A percentile compares a stretch with the other conserved stretches of the same genome.
Conservation (phyloP, 2,113 vertebrate species). For the Potamarius usumacintae region DNA sequence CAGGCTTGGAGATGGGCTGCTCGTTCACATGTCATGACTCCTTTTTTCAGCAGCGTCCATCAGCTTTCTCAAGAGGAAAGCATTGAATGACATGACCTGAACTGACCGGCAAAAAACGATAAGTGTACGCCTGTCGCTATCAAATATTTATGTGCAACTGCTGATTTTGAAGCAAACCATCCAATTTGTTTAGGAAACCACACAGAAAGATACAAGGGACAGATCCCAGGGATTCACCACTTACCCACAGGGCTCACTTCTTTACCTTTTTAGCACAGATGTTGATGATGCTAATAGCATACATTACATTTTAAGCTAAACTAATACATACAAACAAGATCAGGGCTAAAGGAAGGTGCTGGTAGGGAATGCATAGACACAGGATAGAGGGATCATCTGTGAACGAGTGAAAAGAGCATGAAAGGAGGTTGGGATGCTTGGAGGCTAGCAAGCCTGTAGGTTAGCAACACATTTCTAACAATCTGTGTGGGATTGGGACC, state of each 20-base stretch:
- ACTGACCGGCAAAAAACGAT: slow-evolving; percentile 75
- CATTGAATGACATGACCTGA: slow-evolving; percentile 44
- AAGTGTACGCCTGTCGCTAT: slow-evolving; percentile 68
- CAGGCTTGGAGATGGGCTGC: slow-evolving; percentile 37
- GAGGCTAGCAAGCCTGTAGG: background rate
- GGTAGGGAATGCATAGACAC: slow-evolving; percentile 25
- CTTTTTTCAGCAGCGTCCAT: slow-evolving; percentile 18
- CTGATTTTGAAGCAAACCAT: slow-evolving; percentile 76
- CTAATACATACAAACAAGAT: slow-evolving; percentile 18
- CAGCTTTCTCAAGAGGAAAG: slow-evolving; percentile 26
- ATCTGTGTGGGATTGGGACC: background rate
- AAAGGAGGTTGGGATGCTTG: background rate
- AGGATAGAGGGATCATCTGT: slow-evolving; percentile 46
- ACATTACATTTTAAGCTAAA: slow-evolving; percentile 49
- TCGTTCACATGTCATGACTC: slow-evolving; percentile 12
- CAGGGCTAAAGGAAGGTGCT: slow-evolving; percentile 49
- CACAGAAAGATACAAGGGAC: slow-evolving; percentile 70
- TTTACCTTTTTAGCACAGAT: slow-evolving; percentile 54
- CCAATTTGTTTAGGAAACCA: slow-evolving; percentile 77
- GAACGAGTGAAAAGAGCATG: slow-evolving; percentile 23
- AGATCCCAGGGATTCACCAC: slow-evolving; percentile 61
- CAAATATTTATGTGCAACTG: slow-evolving; percentile 77
- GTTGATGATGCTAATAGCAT: slow-evolving; percentile 18
- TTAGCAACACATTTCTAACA: background rate
- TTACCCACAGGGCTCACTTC: slow-evolving; percentile 25